Evolutionary conservation across 2,113 vertebrate genomes (phyloP).

Genomic region (Guaruba guarouba): DNA sequence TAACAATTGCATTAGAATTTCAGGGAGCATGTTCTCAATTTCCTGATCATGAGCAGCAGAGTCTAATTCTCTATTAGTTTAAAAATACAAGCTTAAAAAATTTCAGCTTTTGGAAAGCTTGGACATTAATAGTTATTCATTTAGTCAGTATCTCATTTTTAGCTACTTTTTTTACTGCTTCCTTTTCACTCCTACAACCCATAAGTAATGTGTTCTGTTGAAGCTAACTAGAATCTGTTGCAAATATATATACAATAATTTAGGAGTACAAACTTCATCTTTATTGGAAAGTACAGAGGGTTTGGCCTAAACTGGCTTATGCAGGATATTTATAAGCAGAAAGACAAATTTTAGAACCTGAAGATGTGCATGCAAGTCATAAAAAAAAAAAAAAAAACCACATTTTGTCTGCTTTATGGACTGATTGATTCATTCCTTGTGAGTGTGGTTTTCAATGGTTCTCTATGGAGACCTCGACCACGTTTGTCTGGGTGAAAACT

Average conservation of each 20-base stretch:
- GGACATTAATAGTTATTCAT: neutral
- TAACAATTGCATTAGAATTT: neutral
- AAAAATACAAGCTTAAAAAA: neutral
- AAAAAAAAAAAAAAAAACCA: too few species aligned
- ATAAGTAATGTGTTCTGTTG: neutral
- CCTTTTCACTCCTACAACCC: neutral
- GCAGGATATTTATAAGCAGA: neutral
- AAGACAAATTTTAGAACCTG: neutral
- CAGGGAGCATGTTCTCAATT: neutral
- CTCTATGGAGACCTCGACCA: neutral
- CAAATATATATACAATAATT: neutral
- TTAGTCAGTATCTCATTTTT: neutral
- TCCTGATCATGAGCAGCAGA: neutral
- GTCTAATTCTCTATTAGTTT: neutral
- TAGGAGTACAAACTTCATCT: neutral
- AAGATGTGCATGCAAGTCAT: neutral
- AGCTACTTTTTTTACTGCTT: neutral
- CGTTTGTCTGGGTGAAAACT: neutral
- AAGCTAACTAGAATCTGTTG: neutral
- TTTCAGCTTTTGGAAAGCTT: neutral
- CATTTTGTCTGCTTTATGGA: neutral
- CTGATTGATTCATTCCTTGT: neutral
- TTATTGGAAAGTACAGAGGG: neutral
- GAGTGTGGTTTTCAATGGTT: neutral
- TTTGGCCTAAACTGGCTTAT: neutral